Conservation (phyloP, 2,797 vertebrate genomes). For the Peromyscus attwateri region DNA sequence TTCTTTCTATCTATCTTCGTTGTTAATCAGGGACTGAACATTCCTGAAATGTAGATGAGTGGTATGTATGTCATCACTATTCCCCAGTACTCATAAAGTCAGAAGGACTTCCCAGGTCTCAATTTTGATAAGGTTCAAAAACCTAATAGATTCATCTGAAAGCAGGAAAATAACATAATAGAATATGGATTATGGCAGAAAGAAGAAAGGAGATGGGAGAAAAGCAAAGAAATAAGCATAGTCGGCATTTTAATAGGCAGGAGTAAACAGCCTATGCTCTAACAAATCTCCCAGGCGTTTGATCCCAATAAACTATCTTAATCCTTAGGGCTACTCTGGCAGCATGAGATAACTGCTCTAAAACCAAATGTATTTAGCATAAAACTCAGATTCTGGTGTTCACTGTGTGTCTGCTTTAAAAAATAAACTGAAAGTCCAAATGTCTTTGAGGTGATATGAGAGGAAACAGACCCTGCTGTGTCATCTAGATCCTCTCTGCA, state of each 20-base stretch:
- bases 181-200: conserved; percentile 38
- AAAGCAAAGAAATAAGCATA: conserved; percentile 77
- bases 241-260: conserved; percentile 86
- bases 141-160: conserved; percentile 54
- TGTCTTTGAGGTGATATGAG: conserved; percentile 44
- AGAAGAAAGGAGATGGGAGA: conserved; percentile 21
- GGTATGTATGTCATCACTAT: not conserved
- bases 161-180: conserved; percentile 65
- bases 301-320: conserved; percentile 90
- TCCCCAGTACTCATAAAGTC: not conserved
- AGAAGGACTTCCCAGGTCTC: conserved; percentile 52
- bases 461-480: not conserved
- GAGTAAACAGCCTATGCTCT: conserved; percentile 86
- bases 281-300: conserved; percentile 88
- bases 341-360: conserved; percentile 87
- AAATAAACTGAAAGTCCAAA: conserved; percentile 74
- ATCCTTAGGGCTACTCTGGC: conserved; percentile 90
- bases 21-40: not conserved
- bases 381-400: conserved; percentile 85
- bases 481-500: not conserved
- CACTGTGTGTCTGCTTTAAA: conserved; percentile 79
- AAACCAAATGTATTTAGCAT: conserved; percentile 88
- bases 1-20: not conserved
- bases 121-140: conserved; percentile 69
- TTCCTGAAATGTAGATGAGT: conserved; percentile 30